These are phyloP conservation scores for Sebastolobus altivelis DNA, from an alignment of 2,797 vertebrate species.

Conservation along the genomic window DNA sequence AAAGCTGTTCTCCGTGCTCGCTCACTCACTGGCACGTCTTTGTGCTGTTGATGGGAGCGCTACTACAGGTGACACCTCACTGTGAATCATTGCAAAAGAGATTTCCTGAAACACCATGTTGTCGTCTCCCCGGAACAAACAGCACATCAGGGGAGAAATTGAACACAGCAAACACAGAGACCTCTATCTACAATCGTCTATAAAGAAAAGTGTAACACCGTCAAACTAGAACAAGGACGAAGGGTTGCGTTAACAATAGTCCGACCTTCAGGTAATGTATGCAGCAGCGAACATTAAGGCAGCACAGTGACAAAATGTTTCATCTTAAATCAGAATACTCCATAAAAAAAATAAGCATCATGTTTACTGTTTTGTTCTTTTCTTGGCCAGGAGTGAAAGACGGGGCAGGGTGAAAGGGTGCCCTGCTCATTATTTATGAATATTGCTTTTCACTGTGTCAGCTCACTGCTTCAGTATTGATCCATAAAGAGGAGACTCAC, in stretches of 20 bases:
- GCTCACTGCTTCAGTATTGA: conserved; percentile 82
- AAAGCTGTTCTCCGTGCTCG: conserved; percentile 36
- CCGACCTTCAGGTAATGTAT: background rate
- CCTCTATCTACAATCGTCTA: conserved; percentile 25
- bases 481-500: conserved; percentile 68
- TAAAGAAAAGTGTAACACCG: conserved; percentile 19
- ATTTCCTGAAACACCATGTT: conserved; percentile 59
- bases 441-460: conserved; percentile 86
- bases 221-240: conserved; percentile 16
- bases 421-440: conserved; percentile 87
- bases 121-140: conserved; percentile 54
- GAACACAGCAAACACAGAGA: conserved; percentile 33
- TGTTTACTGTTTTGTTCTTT: conserved; percentile 43
- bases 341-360: background rate
- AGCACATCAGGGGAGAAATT: conserved; percentile 49
- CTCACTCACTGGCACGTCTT: conserved; percentile 45
- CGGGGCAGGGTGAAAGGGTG: conserved; percentile 62
- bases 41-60: conserved; percentile 49
- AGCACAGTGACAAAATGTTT: background rate
- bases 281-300: background rate
- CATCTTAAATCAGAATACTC: conserved; percentile 1
- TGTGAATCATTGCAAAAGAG: conserved; percentile 65
- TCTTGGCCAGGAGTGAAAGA: conserved; percentile 53
- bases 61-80: conserved; percentile 61
- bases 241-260: background rate